Evolutionary conservation across 2,113 vertebrate species (phyloP), one percentile per base, ranked within the genome.

Genomic region (Phylloscopus trochiloides): DNA sequence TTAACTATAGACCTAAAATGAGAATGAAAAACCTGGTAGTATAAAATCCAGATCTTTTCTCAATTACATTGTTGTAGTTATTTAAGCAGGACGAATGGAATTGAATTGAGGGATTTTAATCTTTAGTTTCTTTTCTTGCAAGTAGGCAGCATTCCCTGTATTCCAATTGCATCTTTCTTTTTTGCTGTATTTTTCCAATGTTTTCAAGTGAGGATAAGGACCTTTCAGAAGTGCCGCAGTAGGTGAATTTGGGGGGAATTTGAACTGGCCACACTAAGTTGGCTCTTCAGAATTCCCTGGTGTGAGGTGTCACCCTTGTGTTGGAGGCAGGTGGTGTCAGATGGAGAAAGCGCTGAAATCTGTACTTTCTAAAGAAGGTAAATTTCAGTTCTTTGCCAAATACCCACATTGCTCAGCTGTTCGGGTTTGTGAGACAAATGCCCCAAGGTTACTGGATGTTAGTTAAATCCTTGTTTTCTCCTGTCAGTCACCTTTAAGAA

Each of bases 401-500:
- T 87, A 65, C 34, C 67, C 76, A 67, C 78, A 36, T 91, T 94
- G 88, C 73, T 88, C 95, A 92, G 89, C 93, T 82, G 78, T 58
- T 96, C 89, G 59, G 66, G 40, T 58, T 68, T 90, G 40, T 62
- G 50, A 87, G 87, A 79, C 70, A 86, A 88, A 93, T 73, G 81
- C 93, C 80, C 81, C 93, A 96, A 94, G 94, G 96, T 96, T 92
- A 88, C 47, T 54, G 71, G 40, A 62, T 79, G 58, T 85, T 92
- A 31, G 76, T 85, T 91, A 94, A 78, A 94, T 67, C 55, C 58
- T 65, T 91, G 62, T 72, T 90, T 90, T 86, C 78, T 85, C 88
- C 78, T 88, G 71, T 92, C 89, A 90, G 42, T 96, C 95, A 95
- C 94, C 84, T 96, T 90, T 88, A 90, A 92, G 81, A 94, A 92